phyloP scores from a whole-genome alignment of 2,888 invertebrate species.

The Chloroclysta siterata region DNA sequence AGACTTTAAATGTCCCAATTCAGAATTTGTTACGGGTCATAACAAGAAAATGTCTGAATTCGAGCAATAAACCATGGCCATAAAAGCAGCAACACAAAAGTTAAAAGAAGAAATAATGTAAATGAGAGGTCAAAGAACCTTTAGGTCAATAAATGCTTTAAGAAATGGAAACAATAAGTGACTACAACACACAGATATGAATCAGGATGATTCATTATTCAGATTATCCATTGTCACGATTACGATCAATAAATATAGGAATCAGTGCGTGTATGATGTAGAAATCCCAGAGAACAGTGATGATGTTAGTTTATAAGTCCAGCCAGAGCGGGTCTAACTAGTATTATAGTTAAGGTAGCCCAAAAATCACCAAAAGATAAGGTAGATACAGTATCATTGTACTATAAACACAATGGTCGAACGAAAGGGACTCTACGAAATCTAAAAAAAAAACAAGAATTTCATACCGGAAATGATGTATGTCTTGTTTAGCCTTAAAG shows the following conservation, averaged over 20 bases:
- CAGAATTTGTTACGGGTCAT: neutral
- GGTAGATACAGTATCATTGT: no score
- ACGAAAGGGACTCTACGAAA: constrained; percentile 38
- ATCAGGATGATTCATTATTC: constrained; percentile 7
- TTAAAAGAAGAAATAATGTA: neutral
- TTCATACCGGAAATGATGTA: constrained; percentile 44
- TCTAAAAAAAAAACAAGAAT: constrained; percentile 37
- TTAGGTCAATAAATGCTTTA: neutral
- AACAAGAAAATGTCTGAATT: neutral
- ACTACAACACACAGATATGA: constrained; percentile 6
- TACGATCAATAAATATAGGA: constrained; percentile 18
- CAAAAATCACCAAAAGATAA: no score
- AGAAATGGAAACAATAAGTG: constrained; percentile 7
- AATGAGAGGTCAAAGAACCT: constrained; percentile 6
- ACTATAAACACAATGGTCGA: constrained; percentile 30
- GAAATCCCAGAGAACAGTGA: neutral
- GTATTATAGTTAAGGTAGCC: no score
- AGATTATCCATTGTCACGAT: constrained; percentile 7
- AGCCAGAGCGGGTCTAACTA: neutral
- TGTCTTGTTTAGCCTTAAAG: constrained; percentile 56
- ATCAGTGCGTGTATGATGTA: neutral
- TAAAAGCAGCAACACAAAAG: neutral
- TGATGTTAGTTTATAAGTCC: constrained; percentile 7
- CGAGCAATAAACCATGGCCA: neutral
- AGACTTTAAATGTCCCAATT: neutral